Percentiles rank a stretch among this genome's conserved stretches.
These are phyloP conservation scores for Oryzias javanicus DNA, from an alignment of 2,113 vertebrate genomes.

Conservation along the genomic window DNA sequence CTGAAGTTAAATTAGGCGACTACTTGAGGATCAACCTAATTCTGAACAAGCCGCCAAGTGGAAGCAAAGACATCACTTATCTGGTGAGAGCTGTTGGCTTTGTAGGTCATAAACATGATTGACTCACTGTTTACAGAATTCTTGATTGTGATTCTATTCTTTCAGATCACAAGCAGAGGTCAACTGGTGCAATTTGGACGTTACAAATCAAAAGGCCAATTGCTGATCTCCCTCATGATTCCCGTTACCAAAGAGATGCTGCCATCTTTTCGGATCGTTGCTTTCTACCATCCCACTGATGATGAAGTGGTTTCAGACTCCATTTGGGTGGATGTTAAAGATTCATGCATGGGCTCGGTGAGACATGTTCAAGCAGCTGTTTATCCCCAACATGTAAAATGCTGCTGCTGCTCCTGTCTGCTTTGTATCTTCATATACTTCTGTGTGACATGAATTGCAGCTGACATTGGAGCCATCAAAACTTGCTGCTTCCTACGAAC, in stretches of 20 bases:
- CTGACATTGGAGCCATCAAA: conserved; percentile 51
- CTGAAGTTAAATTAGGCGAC: conserved; percentile 39
- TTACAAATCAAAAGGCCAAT: conserved; percentile 53
- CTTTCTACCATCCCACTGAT: conserved; percentile 66
- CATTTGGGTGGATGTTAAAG: conserved; percentile 78
- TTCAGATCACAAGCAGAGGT: conserved; percentile 75
- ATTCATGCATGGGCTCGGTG: conserved; percentile 79
- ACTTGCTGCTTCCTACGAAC: conserved; percentile 9
- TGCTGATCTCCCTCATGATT: conserved; percentile 50
- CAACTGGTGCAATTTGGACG: conserved; percentile 57
- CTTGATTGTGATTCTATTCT: conserved; percentile 16
- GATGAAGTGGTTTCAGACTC: conserved; percentile 81
- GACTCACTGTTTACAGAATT: no score
- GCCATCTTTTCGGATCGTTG: conserved; percentile 79
- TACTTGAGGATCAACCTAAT: conserved; percentile 62
- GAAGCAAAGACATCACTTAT: conserved; percentile 63
- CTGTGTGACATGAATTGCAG: conserved; percentile 34
- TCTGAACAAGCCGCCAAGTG: conserved; percentile 1
- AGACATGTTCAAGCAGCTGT: conserved; percentile 8
- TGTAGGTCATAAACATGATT: no score
- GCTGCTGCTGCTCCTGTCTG: no score
- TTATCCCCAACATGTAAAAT: no score
- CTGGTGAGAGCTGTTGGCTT: conserved; percentile 63
- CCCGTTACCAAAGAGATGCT: conserved; percentile 67
- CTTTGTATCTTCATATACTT: background rate